phyloP scores from a whole-genome alignment of 2,797 vertebrate species.

The Mastacembelus armatus region DNA sequence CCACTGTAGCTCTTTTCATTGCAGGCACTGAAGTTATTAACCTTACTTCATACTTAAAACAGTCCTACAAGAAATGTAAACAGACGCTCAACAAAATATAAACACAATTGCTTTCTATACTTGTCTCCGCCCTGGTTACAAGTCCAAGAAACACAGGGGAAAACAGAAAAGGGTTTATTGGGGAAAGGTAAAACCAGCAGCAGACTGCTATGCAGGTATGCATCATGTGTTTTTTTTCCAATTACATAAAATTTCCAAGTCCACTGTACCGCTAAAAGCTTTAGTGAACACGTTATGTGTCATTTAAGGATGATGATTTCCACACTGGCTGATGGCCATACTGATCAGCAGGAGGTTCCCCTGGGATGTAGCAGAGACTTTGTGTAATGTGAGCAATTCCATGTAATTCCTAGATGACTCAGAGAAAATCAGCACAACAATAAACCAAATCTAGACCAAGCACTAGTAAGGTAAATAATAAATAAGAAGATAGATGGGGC shows the following conservation, averaged over 20 bases:
- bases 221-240: constrained; percentile 74
- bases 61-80: constrained; percentile 68
- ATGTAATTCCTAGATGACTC: constrained; percentile 42
- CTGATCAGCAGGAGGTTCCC: constrained; percentile 31
- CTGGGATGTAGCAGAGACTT: constrained; percentile 15
- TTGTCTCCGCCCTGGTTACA: constrained; percentile 5
- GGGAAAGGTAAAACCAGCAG: constrained; percentile 63
- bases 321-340: constrained; percentile 11
- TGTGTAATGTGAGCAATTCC: constrained; percentile 41
- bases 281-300: constrained; percentile 49
- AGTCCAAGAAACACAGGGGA: constrained; percentile 46
- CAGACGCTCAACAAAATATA: constrained; percentile 69
- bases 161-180: constrained; percentile 41
- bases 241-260: constrained; percentile 70
- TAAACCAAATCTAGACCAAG: constrained; percentile 9
- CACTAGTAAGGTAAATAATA: constrained; percentile 7
- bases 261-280: constrained; percentile 39
- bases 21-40: constrained; percentile 31
- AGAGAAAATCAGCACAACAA: constrained; percentile 19
- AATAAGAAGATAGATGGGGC: constrained; percentile 54
- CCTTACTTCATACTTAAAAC: constrained; percentile 57
- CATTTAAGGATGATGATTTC: constrained; percentile 52
- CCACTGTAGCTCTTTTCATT: constrained; percentile 3
- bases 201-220: constrained; percentile 70
- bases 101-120: constrained; percentile 64